Evolutionary conservation across 2,888 invertebrate species (phyloP), one percentile per base, ranked within the genome.

Genomic region (Polyploca ridens): DNA sequence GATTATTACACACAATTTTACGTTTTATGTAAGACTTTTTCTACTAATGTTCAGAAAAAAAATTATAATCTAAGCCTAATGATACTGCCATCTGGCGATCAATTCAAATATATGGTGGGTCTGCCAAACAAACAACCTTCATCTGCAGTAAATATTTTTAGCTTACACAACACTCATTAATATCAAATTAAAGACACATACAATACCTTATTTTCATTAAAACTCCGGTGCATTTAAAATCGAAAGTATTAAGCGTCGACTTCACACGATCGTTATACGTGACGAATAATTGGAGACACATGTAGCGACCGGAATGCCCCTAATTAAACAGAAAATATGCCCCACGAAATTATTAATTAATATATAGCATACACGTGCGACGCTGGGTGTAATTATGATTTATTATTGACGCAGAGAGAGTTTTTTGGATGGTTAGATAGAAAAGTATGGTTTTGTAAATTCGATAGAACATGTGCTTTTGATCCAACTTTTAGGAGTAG

Each of bases 251-350:
- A 13, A 41, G 13, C 4, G 41, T 67, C 67, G 10, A 78, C 74
- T 83, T 87, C 86, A 84, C 89, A 89, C 88, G 85, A 75, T 79
- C 75, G 77, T 85, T 81, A 83, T 73, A 70, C 72, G 63, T 76
- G 84, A 66, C 64, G 86, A 87, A 81, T 88, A 89, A 89, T 88
- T 89, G 83, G 82, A 82, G 82, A 81, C 89, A 89, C 74, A 87
- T 89, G 88, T 68, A 65, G 69, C 69, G 75, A 72, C 76, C 69
- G 72, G 79, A 77, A 75, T 78, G 81, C 73, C 73, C 78, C 82
- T 87, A 88, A 90, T 89, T 88, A 89, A 81, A 69, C 74, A 81
- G 82, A 83, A 88, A 89, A 88, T 88, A 88, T 87, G 75, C 79
- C 79, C 81, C 73, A 80, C 75, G 81, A 84, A 82, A 82, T 82